Base-by-base conservation (phyloP, 2,797 vertebrate species). In the Erpetoichthys calabaricus region DNA sequence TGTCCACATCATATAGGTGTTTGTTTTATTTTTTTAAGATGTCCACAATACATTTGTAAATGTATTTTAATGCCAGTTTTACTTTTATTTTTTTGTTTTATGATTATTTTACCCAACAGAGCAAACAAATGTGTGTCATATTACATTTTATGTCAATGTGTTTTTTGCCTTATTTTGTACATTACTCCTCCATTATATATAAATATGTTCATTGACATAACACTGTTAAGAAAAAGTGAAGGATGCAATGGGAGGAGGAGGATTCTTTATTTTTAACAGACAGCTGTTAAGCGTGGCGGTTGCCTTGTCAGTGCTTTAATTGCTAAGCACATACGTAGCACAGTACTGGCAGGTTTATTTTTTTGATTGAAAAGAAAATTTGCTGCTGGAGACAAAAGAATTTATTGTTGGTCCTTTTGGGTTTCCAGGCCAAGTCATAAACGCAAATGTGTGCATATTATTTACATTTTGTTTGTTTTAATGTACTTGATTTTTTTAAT, bases 131-230 rank as follows among this genome's bases (percentile, higher is more conserved):
- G 45, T 59, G 74, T 74, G 71, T 70, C 75, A 66, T 67, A 62
- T 60, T 25, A 62, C 56, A 66, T 68, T 55, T 45, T 42, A 42
- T 59, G 70, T 60, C 42, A 51, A 44, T 10, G 7, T 4, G 62
- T 66, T 63, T 62, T 55, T 63, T 71, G 67, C 64, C 68, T 79
- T 69, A 68, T 74, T 74, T 78, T 72, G n/a, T 71, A 68, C 68
- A 59, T 69, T 65, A 60, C 63, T 42, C 58, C 69, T 75, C 64
- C 75, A 73, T 65, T 75, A 66, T 64, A 44, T 91, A 87, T 90
- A 89, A 83, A 93, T 89, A 85, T 75, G 80, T 75, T 76, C 62
- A 76, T 69, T 78, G 71, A 68, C 45, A 59, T 55, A 45, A 57
- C 56, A 61, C 4, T 51, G 41, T 49, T 49, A 7, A n/a, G 47